A percentile compares a stretch with the other conserved stretches of the same genome.
These are phyloP conservation scores for Heteractis magnifica DNA, from an alignment of 92 coral and sea anemone genomes.

Conservation along the genomic window DNA sequence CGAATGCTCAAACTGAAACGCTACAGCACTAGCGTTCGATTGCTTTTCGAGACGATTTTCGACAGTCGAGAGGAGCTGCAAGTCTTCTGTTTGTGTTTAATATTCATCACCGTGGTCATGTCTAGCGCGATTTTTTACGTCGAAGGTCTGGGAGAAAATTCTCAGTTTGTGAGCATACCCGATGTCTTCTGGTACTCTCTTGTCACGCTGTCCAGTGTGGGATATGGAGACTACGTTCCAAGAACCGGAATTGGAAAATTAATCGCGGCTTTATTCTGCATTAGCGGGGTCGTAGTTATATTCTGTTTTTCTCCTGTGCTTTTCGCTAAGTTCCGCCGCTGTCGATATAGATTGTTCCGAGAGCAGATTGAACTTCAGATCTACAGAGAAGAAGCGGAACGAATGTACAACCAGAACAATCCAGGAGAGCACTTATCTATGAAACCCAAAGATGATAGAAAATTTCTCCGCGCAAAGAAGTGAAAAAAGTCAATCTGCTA, in stretches of 20 bases:
- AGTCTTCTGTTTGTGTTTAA: constrained; percentile 55
- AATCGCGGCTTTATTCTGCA: constrained; percentile 60
- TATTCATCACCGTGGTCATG: constrained; percentile 65
- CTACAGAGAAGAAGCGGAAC: constrained; percentile 30
- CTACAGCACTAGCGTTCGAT: constrained; percentile 72
- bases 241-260: constrained; percentile 65
- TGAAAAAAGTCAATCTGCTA: neutral
- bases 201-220: constrained; percentile 81
- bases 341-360: constrained; percentile 51
- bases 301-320: constrained; percentile 75
- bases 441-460: neutral
- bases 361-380: constrained; percentile 56
- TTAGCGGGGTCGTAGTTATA: constrained; percentile 62
- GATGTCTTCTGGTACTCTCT: constrained; percentile 85
- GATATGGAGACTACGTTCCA: constrained; percentile 88
- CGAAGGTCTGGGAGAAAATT: constrained; percentile 58
- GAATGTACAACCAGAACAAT: constrained; percentile 33
- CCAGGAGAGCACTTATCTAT: constrained; percentile 5
- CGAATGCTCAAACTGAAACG: constrained; percentile 65
- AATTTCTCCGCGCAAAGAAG: neutral
- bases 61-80: constrained; percentile 72
- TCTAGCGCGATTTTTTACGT: constrained; percentile 68
- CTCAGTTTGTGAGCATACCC: constrained; percentile 65
- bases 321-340: constrained; percentile 67
- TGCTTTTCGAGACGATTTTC: constrained; percentile 72